phyloP scores from a whole-genome alignment of 1,140 invertebrate genomes.

The Paraescarpia echinospica region DNA sequence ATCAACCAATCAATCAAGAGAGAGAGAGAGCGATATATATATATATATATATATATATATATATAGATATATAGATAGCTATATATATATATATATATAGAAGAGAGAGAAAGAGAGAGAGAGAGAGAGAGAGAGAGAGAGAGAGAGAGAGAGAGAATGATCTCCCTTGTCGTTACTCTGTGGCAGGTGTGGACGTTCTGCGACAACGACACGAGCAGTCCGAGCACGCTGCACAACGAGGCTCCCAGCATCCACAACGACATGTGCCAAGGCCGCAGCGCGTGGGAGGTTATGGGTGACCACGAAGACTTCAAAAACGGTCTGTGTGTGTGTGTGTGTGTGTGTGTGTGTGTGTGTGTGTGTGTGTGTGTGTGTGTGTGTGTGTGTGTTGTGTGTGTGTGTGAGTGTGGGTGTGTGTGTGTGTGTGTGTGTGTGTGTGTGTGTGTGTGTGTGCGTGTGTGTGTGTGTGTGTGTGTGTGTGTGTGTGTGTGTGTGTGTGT shows the following conservation, averaged over 20 bases:
- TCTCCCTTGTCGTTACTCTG: conserved; percentile 14
- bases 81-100: no score
- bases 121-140: not conserved
- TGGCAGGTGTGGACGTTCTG: conserved; percentile 65
- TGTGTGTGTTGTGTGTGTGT: no score
- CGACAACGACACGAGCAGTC: conserved; percentile 54
- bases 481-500: no score
- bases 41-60: no score
- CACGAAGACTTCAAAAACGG: conserved; percentile 64
- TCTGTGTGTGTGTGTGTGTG: conserved; percentile 14
- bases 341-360: not conserved
- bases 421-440: no score
- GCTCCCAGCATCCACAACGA: conserved; percentile 72
- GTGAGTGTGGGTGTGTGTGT: no score
- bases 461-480: no score
- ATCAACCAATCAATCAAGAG: no score
- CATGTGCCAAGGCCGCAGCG: conserved; percentile 65
- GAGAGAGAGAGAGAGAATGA: not conserved
- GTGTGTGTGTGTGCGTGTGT: no score
- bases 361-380: not conserved
- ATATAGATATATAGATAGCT: no score
- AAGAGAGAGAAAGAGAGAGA: not conserved
- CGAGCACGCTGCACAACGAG: conserved; percentile 62
- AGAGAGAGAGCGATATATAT: no score
- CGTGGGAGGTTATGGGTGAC: conserved; percentile 66